phyloP scores from a whole-genome alignment of 23 tunicate species.

The Halocynthia aurantium region DNA sequence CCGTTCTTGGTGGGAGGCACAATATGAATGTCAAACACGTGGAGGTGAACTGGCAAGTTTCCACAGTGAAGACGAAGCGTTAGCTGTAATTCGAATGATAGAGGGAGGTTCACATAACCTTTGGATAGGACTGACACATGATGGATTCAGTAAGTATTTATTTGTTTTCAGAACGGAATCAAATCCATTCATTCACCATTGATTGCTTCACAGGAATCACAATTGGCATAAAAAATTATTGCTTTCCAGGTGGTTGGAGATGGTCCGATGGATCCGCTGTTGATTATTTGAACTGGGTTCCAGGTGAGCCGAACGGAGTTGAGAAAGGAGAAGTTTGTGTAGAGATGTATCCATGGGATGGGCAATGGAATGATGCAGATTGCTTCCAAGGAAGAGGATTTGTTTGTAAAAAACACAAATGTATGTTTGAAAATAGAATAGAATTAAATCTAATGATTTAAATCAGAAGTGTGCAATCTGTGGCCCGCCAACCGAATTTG shows the following conservation, averaged over 20 bases:
- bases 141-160: constrained; percentile 55
- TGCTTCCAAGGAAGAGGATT: constrained; percentile 53
- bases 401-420: constrained; percentile 56
- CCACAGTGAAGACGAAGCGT: constrained; percentile 58
- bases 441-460: not conserved
- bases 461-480: not conserved
- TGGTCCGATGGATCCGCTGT: constrained; percentile 55
- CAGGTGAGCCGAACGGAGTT: constrained; percentile 73
- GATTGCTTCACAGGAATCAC: too few species aligned
- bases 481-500: too few species aligned
- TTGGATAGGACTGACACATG: constrained; percentile 56
- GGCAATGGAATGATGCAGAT: constrained; percentile 74
- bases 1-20: constrained; percentile 70
- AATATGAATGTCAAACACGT: constrained; percentile 43
- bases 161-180: not conserved
- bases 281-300: constrained; percentile 61
- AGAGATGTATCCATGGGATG: constrained; percentile 91
- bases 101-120: constrained; percentile 42
- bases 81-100: constrained; percentile 32
- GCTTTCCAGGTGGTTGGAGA: constrained; percentile 57
- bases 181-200: too few species aligned
- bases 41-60: constrained; percentile 78
- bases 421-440: constrained; percentile 3
- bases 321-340: constrained; percentile 75
- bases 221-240: too few species aligned